phyloP scores from a whole-genome alignment of 2,797 vertebrate genomes.

The Mormyrops attenuatus region DNA sequence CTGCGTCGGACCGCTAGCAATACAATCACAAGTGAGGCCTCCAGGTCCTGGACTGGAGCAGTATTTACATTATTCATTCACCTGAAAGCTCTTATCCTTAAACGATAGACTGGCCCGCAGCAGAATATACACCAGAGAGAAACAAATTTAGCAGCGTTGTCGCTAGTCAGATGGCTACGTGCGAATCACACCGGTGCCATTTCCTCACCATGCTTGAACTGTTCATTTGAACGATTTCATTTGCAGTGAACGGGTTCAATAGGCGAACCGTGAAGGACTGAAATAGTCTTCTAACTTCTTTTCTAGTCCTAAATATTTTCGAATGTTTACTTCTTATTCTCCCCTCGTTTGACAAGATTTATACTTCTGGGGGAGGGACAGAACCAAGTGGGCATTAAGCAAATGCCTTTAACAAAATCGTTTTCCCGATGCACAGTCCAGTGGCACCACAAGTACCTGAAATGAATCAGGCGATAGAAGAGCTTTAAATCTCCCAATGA shows the following conservation, averaged over 20 bases:
- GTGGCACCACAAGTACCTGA: slow-evolving; percentile 66
- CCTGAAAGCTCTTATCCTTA: background rate
- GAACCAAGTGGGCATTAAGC: slow-evolving; percentile 45
- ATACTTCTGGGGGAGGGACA: background rate
- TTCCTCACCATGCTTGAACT: background rate
- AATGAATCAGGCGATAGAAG: slow-evolving; percentile 66
- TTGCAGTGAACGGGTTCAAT: background rate
- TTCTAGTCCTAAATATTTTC: background rate
- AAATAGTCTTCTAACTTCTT: background rate
- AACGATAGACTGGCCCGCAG: background rate
- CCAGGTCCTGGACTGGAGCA: background rate
- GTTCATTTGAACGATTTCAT: background rate
- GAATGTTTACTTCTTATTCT: background rate
- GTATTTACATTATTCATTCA: background rate
- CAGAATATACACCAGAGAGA: background rate
- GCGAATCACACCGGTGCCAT: background rate
- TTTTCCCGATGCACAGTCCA: slow-evolving; percentile 52
- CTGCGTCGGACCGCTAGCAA: background rate
- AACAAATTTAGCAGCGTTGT: background rate
- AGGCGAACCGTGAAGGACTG: background rate
- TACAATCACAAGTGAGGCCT: background rate
- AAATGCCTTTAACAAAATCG: slow-evolving; percentile 31
- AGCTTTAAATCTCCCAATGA: slow-evolving; percentile 61
- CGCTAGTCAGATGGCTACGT: background rate
- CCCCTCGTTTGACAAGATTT: background rate